Percentiles rank a stretch among this genome's conserved stretches.
phyloP scores from a whole-genome alignment of 2,888 invertebrate genomes.

The Eupithecia exiguata region DNA sequence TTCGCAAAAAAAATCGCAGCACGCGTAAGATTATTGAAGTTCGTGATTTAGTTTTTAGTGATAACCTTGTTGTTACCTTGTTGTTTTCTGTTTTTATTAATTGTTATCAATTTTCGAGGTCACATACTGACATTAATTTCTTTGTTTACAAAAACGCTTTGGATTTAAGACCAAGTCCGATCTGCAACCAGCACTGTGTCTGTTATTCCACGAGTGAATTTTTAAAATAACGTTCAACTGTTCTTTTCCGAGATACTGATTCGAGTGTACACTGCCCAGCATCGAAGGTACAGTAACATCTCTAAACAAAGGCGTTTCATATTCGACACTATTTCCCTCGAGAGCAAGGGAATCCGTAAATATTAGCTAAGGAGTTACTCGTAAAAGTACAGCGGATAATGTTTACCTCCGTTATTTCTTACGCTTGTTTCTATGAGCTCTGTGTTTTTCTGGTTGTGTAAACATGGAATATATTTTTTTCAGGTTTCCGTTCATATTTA shows the following conservation, averaged over 20 bases:
- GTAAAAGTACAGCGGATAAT: conserved; percentile 37
- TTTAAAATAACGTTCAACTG: neutral
- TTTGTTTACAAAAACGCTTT: neutral
- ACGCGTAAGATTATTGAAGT: too few species aligned
- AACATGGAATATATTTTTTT: neutral
- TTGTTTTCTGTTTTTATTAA: neutral
- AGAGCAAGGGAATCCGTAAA: conserved; percentile 52
- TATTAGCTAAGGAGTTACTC: conserved; percentile 51
- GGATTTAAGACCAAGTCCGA: neutral
- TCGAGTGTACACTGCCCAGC: conserved; percentile 5
- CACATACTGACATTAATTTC: too few species aligned
- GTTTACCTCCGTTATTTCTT: conserved; percentile 46
- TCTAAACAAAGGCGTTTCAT: conserved; percentile 51
- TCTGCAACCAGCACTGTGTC: too few species aligned
- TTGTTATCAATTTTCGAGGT: too few species aligned
- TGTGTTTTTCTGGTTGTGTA: neutral
- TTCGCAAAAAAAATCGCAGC: too few species aligned
- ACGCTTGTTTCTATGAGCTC: conserved; percentile 31
- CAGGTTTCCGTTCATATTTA: neutral
- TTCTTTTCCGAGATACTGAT: neutral
- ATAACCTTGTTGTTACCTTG: neutral
- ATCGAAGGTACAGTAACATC: conserved; percentile 30
- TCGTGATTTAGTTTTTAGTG: too few species aligned
- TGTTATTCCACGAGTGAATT: neutral
- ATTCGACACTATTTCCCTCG: conserved; percentile 66